Evolutionary conservation across 2,113 vertebrate genomes (phyloP), one percentile per base, ranked within the genome.

Genomic region (Piaya cayana): DNA sequence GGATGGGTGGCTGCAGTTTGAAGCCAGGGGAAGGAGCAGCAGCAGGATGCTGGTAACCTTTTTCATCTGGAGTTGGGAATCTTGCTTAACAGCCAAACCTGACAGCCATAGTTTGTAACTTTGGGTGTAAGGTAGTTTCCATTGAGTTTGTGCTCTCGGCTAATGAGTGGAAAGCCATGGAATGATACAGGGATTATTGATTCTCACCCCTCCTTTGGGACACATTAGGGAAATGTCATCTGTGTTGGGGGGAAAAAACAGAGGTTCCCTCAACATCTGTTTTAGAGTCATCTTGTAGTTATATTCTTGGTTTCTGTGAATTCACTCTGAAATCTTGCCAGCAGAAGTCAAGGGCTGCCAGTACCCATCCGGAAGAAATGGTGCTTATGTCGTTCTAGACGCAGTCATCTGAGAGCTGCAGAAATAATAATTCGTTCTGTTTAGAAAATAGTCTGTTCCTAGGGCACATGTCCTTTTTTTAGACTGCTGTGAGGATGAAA

Each of bases 361-460:
- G 37, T 21, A 71, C 72, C 72, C 43, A 7, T 78, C 36, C 27
- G 27, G 85, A 42, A 90, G 92, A 45, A 93, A 32, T 25, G 39
- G 52, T 5, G 56, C 60, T 82, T 11, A 1, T 62, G 72, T 74
- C 50, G 0, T 56, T 52, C 78, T 81, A 29, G 67, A 55, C 64
- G 11, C 7, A 17, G 86, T 90, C 93, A 64, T 92, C 90, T 81
- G 92, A 93, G 92, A 88, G 65, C 69, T 45, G 72, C 94, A 90
- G 94, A 93, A 97, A 95, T 94, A 96, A 94, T 92, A 11, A 0
- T 65, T 32, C 2, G 4, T 84, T 95, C 77, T 94, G 90, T 94
- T 94, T 96, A 75, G 93, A 86, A 96, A 96, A 96, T 94, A 96
- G 62, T 88, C 93, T 94, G 90, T 96, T 97, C 93, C 95, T 97